These are phyloP conservation scores for Chironomus riparius DNA, from an alignment of 2,888 invertebrate genomes.

Conservation along the genomic window DNA sequence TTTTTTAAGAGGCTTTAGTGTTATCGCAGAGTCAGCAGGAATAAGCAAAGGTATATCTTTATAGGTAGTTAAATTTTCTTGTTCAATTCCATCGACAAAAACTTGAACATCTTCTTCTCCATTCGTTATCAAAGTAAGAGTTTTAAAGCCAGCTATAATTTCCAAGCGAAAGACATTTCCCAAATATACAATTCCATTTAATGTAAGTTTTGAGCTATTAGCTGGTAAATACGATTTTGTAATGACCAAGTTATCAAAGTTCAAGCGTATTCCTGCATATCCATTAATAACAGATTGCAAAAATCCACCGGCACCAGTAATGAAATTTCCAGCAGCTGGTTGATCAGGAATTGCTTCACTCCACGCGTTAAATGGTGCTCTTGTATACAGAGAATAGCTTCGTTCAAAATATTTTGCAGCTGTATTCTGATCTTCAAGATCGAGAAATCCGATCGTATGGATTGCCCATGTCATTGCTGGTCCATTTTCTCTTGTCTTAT, in stretches of 20 bases:
- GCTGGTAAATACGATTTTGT: slow-evolving; percentile 43
- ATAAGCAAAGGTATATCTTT: neutral
- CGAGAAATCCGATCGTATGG: slow-evolving; percentile 49
- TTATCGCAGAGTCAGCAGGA: neutral
- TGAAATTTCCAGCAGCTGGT: slow-evolving; percentile 50
- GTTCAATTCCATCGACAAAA: neutral
- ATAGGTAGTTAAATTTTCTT: neutral
- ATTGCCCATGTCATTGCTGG: slow-evolving; percentile 59
- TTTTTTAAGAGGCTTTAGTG: neutral
- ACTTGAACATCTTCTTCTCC: neutral
- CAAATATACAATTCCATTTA: slow-evolving; percentile 38
- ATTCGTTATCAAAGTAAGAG: neutral
- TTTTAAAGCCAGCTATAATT: neutral
- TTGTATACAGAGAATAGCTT: slow-evolving; percentile 47
- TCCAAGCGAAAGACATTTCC: neutral
- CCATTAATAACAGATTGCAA: slow-evolving; percentile 50
- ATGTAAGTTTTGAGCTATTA: slow-evolving; percentile 39
- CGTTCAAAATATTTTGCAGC: slow-evolving; percentile 46
- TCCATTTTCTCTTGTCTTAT: slow-evolving; percentile 46
- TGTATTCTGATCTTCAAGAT: slow-evolving; percentile 39
- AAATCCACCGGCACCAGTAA: slow-evolving; percentile 54
- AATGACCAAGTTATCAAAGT: slow-evolving; percentile 43
- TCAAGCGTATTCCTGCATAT: slow-evolving; percentile 48
- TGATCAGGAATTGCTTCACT: slow-evolving; percentile 47
- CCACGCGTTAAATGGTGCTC: slow-evolving; percentile 54